Evolutionary conservation across 2,797 vertebrate species (phyloP), one percentile per base, ranked within the genome.

Genomic region (Enteromius radiatus): DNA sequence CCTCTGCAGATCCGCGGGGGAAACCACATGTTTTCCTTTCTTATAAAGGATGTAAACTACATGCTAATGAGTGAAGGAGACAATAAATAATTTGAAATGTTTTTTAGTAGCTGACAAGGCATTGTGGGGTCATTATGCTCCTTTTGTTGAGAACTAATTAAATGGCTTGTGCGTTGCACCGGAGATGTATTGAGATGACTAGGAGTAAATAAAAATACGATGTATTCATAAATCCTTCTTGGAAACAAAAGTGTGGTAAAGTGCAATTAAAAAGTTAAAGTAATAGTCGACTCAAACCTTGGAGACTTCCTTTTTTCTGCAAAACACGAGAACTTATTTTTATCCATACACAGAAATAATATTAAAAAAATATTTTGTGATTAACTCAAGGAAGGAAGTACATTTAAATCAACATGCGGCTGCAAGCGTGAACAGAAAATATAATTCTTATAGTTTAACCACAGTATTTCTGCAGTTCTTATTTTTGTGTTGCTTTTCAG

Each of bases 21-120:
- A 64, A 64, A 82, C 47, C 63, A 52, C 63, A 76, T 67, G 73
- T 76, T 76, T 82, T 82, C 63, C 76, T 56, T 28, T 82, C 47
- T 67, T 59, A 68, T 76, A 19, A 76, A 82, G 73, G 26, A 82
- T 76, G 63, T 59, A 82, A 82, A 68, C 36, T 67, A 68, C 36
- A 82, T 76, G 73, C 52, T 69, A 82, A 82, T 82, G 81, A 82
- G 49, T 4, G 21, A 56, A 59, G 38, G 49, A 59, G 64, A 76
- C 81, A 56, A 76, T 82, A 76, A 76, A 76, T 76, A 68, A 67
- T 76, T 76, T 38, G 63, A 14, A 0, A 49, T 45, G 43, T 75
- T 65, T 56, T 82, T 63, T 49, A n/a, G 47, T 12, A 38, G 33
- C 71, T 56, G 61, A 75, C 45, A 67, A 75, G 45, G 61, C 81